Percentiles rank a stretch among this genome's conserved stretches.
Conservation (phyloP, 2,888 invertebrate genomes). For the Drosophila falleni region DNA sequence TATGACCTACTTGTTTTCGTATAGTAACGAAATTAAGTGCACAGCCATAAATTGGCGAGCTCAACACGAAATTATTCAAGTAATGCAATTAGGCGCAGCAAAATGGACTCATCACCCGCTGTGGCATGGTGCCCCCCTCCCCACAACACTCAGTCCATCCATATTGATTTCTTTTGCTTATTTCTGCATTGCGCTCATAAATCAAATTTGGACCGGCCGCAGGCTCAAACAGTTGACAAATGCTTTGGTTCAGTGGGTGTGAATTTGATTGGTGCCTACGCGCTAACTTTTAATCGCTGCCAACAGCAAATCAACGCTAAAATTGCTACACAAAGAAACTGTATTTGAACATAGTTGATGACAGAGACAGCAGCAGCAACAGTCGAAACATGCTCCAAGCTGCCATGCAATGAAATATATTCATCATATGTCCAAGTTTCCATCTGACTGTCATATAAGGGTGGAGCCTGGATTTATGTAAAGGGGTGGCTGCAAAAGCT, state of each 20-base stretch:
- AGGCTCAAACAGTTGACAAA: slow-evolving; percentile 59
- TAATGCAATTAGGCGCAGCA: slow-evolving; percentile 59
- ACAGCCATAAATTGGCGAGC: slow-evolving; percentile 30
- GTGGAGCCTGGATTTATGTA: neutral
- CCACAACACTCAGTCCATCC: neutral
- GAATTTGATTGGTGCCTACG: slow-evolving; percentile 15
- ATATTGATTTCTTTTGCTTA: slow-evolving; percentile 54
- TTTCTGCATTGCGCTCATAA: slow-evolving; percentile 55
- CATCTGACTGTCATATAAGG: slow-evolving; percentile 5
- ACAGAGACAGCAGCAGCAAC: neutral
- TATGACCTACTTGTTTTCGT: slow-evolving; percentile 50
- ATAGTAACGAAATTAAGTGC: slow-evolving; percentile 32
- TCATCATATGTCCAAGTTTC: slow-evolving; percentile 9
- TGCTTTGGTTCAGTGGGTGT: slow-evolving; percentile 29
- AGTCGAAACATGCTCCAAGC: neutral
- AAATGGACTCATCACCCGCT: slow-evolving; percentile 43
- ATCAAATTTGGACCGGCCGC: slow-evolving; percentile 60
- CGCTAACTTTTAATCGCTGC: slow-evolving; percentile 44
- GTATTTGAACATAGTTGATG: slow-evolving; percentile 14
- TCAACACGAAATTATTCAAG: slow-evolving; percentile 40
- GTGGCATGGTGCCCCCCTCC: slow-evolving; percentile 6
- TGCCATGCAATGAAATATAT: slow-evolving; percentile 8
- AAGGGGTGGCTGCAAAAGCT: neutral
- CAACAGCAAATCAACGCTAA: slow-evolving; percentile 58
- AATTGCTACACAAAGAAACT: slow-evolving; percentile 37